These are phyloP conservation scores for Neomorphus geoffroyi DNA, from an alignment of 2,797 vertebrate genomes.

Conservation along the genomic window DNA sequence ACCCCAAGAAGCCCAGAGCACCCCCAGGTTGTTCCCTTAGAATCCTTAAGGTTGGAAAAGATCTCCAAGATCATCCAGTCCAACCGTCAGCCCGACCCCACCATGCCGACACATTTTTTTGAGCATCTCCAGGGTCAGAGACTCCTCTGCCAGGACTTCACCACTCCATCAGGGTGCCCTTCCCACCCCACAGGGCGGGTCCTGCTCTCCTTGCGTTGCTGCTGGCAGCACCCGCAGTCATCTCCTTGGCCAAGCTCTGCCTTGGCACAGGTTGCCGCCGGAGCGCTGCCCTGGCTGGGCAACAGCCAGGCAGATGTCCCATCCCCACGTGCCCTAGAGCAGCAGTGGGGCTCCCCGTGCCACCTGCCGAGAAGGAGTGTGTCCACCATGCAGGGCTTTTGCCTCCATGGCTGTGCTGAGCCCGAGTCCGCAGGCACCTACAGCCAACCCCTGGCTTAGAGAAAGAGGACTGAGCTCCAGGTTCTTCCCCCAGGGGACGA, in stretches of 20 bases:
- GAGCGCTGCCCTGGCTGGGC: neutral
- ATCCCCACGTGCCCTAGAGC: accelerated
- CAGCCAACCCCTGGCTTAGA: accelerated
- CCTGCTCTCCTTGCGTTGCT: neutral
- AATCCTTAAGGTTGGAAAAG: no score
- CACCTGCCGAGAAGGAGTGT: no score
- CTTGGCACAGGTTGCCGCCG: accelerated
- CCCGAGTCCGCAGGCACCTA: neutral
- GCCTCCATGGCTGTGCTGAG: accelerated
- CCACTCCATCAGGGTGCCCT: no score
- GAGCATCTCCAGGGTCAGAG: no score
- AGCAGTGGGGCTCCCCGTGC: neutral
- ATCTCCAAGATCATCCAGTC: no score
- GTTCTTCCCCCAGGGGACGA: slow-evolving; percentile 85
- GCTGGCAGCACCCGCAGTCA: accelerated
- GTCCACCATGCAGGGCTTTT: no score
- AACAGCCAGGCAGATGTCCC: neutral
- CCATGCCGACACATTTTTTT: no score
- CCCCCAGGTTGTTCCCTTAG: neutral
- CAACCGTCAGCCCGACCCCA: no score
- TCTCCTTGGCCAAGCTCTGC: neutral
- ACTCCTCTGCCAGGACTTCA: no score
- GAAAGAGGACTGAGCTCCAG: neutral
- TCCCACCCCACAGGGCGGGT: accelerated
- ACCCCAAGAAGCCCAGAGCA: accelerated